Base-by-base conservation (phyloP, 1,140 invertebrate species). In the Platyscapa corneri region DNA sequence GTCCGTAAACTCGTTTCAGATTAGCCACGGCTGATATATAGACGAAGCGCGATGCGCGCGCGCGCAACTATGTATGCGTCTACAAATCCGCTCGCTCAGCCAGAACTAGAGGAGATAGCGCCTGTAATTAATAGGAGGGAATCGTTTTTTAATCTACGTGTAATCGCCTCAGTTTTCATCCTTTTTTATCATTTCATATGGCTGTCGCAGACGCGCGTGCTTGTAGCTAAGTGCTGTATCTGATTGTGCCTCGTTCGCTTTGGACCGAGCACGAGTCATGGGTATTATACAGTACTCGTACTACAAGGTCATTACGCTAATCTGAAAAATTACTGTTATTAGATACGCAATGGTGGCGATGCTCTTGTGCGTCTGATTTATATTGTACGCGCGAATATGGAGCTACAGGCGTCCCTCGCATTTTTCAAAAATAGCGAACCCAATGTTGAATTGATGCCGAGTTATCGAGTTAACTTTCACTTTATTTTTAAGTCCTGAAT, bases 1-100 rank as follows among this genome's bases (percentile, higher is more conserved):
- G 84, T 87, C 88, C 87, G 88, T 89, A 91, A 91, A 91, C 89
- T 90, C 87, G 87, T 88, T 88, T 86, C 79, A 86, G 88, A 91
- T 91, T 89, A 90, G 89, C 90, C 89, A 89, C 87, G 87, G 88
- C 86, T 85, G 87, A 86, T 87, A 86, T 85, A 70, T 39, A 23
- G 67, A 20, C 12, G 37, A 74, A 27, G 5, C 10, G 56, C 23
- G 23, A 27, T 53, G 87, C 84, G 60, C 5, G n/a, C n/a, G n/a
- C n/a, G n/a, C 30, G 30, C 76, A 46, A 49, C 39, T 37, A 30
- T 75, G 74, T n/a, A 42, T 42, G 20, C 64, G 87, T 82, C 86
- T 88, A 87, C 84, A 83, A 85, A 42, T 83, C 72, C 84, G 78
- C 83, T 78, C 53, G 77, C 82, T 85, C 70, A 86, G 84, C 49